Percentiles rank a stretch among this genome's conserved stretches.
phyloP scores from a whole-genome alignment of 92 coral and sea anemone species.

The Pocillopora grandis region DNA sequence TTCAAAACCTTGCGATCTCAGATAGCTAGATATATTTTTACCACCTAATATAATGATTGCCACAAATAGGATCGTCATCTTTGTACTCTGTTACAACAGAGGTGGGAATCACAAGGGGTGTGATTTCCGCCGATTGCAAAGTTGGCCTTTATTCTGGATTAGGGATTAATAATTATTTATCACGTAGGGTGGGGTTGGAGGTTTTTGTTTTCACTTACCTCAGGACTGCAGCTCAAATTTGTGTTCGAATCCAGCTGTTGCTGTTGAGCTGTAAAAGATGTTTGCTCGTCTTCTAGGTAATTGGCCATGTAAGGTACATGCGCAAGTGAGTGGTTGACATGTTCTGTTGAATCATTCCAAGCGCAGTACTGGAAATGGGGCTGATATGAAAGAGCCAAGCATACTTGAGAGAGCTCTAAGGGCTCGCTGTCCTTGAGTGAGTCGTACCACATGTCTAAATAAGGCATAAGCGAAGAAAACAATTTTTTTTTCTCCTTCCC shows the following conservation, averaged over 20 bases:
- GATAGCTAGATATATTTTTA: too few species aligned
- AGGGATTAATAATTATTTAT: too few species aligned
- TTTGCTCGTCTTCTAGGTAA: neutral
- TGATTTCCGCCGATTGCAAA: too few species aligned
- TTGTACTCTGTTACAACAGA: too few species aligned
- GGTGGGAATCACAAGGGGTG: too few species aligned
- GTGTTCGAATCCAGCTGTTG: neutral
- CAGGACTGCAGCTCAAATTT: neutral
- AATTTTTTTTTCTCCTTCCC: too few species aligned
- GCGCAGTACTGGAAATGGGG: slow-evolving; percentile 16
- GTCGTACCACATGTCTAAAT: slow-evolving; percentile 35
- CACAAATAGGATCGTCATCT: too few species aligned
- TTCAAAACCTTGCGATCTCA: too few species aligned
- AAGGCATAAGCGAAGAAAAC: neutral
- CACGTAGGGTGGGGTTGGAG: too few species aligned
- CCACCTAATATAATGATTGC: too few species aligned
- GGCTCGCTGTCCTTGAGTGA: slow-evolving; percentile 16
- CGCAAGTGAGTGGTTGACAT: neutral
- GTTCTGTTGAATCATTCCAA: slow-evolving; percentile 16
- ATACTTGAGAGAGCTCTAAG: slow-evolving; percentile 26
- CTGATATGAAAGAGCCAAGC: slow-evolving; percentile 10
- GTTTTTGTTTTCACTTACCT: neutral
- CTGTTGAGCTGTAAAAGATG: neutral
- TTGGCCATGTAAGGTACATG: neutral
- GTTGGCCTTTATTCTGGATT: too few species aligned